Evolutionary conservation across 2,888 invertebrate genomes (phyloP), one percentile per base, ranked within the genome.

Genomic region (Eristalis pertinax): DNA sequence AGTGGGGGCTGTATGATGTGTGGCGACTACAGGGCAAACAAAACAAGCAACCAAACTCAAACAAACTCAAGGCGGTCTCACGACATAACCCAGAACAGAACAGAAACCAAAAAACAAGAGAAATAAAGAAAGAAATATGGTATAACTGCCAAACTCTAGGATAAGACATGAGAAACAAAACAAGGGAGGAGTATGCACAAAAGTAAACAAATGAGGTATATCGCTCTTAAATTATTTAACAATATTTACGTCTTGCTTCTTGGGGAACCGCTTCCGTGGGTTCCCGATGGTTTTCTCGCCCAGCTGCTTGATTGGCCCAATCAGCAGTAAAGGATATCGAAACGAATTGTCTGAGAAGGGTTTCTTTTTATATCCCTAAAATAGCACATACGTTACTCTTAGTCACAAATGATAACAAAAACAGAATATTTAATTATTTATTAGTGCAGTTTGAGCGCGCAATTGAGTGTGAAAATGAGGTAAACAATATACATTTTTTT

Each of bases 161-260:
- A 65, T 4, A 63, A 43, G 43, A 60, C 15, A 73, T 24, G 7
- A 10, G 11, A 26, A 56, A 64, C 11, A 58, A 72, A 70, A 50
- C 50, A 26, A n/a, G 26, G 60, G 15, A 15, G 26, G 60, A 26
- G 26, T 24, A 35, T 58, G 22, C 13, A 50, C 43, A 60, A 73
- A 11, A 68, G 43, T 29, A 69, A 62, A 69, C 32, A 32, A 84
- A 11, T 1, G 22, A 29, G 29, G 10, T 60, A 60, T 32, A 32
- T 32, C 60, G 60, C 63, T 67, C 35, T 76, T 83, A 79, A 81
- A 64, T 88, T 67, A 84, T 72, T 82, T 35, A 69, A 63, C 50
- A 85, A 91, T 93, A 93, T 92, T 93, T 93, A 93, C 93, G 92
- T 93, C 92, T 92, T 92, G 92, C 89, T 92, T 92, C 91, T 92